Evolutionary conservation across 2,888 invertebrate species (phyloP), one percentile per base, ranked within the genome.

Genomic region (Rhogogaster chlorosoma): DNA sequence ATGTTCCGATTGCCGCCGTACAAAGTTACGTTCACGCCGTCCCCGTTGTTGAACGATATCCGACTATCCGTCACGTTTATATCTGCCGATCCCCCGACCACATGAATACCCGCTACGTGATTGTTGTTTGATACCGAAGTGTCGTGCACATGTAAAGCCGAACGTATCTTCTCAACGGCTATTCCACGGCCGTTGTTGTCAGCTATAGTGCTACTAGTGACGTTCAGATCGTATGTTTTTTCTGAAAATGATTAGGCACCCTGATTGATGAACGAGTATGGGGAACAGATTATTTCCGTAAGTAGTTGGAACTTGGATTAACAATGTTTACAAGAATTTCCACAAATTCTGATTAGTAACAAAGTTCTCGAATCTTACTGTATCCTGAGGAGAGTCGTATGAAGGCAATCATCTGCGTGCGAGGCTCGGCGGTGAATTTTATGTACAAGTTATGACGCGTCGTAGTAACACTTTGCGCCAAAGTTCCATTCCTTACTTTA

Each of bases 181-280:
- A 99, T 96, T n/a, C 99, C 99, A 92, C 99, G 96, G 0, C 99
- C 99, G 88, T 97, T 97, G 94, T 99, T 99, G 92, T 97, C 97
- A 2, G 96, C 96, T 86, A 99, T 96, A 53, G 96, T 96, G 1
- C 98, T 97, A 90, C 98, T 96, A 0, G 97, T 97, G 26, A 99
- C 95, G 90, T 98, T 98, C 84, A 99, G 94, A 93, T 99, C 99
- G 92, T 97, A 98, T 38, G 96, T 96, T 94, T 97, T 95, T 85
- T 93, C 95, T 94, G 87, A 1, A 89, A 88, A 86, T 84, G 88
- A 22, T 53, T 49, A 67, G 85, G 73, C 10, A 18, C 26, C n/a
- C 12, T 36, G 36, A 70, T 70, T 18, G 2, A 29, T 26, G 12
- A 67, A 29, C 18, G 53, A 53, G 53, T 53, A 53, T 53, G n/a